Evolutionary conservation across 2,797 vertebrate genomes (phyloP), one percentile per base, ranked within the genome.

Genomic region (Alfaro cultratus): DNA sequence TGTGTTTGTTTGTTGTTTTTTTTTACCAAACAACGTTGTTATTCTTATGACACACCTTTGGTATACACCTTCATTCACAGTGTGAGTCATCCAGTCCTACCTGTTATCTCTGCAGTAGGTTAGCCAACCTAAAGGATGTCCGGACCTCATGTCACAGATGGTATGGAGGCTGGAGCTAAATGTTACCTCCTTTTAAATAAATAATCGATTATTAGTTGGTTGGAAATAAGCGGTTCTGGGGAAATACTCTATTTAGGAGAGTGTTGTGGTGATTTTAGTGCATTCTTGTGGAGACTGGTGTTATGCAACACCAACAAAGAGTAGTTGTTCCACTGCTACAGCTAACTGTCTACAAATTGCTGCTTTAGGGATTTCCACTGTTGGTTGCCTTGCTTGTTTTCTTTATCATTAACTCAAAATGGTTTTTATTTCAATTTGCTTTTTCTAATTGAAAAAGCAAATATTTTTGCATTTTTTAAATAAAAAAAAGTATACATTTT

Each of bases 241-340:
- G 51, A 34, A 18, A 31, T n/a, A 5, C 5, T 41, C 10, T n/a
- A 21, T 41, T 16, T 74, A n/a, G 21, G 10, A 62, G 29, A 62
- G 34, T 9, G 62, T 3, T 67, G 23, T 45, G 26, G 5, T 31
- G 29, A 36, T 21, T 57, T 49, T 41, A 49, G 23, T 45, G 12
- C 73, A 68, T 45, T 26, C 64, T 53, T 86, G 74, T 81, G 64
- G 4, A 29, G 43, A 29, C 71, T 60, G 57, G 16, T 70, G 81
- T 90, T 88, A 85, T 51, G 21, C 36, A 10, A 39, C 77, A 3
- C 9, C 47, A 89, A 90, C 87, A 92, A 92, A 1, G 84, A 34
- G 77, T 47, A n/a, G 46, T 49, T 80, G 78, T 81, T 46, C 76
- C 72, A 34, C 31, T 21, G 7, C 41, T 77, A 55, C 78, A 80